phyloP scores from a whole-genome alignment of 2,888 invertebrate genomes.

The Brachypalpus laphriformis region DNA sequence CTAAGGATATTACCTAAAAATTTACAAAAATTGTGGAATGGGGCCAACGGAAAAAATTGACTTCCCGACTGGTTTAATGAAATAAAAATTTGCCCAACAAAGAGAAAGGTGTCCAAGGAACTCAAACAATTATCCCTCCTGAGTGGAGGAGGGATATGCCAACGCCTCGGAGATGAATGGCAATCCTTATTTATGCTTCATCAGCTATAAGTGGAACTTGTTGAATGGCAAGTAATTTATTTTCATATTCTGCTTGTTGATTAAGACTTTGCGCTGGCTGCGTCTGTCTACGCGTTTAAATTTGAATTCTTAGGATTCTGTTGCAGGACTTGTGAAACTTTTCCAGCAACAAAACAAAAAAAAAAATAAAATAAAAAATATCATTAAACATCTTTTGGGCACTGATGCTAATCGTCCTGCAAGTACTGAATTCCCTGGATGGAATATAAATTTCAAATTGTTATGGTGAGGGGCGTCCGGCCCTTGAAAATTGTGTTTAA shows the following conservation, averaged over 20 bases:
- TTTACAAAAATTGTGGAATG: background rate
- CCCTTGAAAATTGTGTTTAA: conserved; percentile 35
- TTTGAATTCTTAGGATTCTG: background rate
- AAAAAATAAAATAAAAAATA: too few species aligned
- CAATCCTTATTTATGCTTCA: conserved; percentile 28
- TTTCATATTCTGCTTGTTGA: conserved; percentile 12
- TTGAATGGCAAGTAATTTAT: conserved; percentile 8
- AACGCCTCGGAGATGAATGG: background rate
- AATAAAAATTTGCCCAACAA: conserved; percentile 34
- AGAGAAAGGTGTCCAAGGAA: background rate
- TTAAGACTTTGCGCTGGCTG: background rate
- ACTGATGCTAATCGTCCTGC: background rate
- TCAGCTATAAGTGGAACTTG: conserved; percentile 6
- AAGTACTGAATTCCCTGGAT: background rate
- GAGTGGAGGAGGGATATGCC: background rate
- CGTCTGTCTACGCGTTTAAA: background rate
- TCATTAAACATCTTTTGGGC: background rate
- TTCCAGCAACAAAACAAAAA: background rate
- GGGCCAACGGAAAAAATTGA: background rate
- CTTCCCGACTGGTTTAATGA: conserved; percentile 15
- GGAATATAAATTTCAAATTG: conserved; percentile 26
- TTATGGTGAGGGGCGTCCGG: conserved; percentile 8
- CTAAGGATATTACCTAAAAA: conserved; percentile 25
- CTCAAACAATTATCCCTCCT: conserved; percentile 18
- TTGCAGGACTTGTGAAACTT: background rate